Evolutionary conservation across 2,797 vertebrate genomes (phyloP).

Genomic region (Pseudochirops corinnae): DNA sequence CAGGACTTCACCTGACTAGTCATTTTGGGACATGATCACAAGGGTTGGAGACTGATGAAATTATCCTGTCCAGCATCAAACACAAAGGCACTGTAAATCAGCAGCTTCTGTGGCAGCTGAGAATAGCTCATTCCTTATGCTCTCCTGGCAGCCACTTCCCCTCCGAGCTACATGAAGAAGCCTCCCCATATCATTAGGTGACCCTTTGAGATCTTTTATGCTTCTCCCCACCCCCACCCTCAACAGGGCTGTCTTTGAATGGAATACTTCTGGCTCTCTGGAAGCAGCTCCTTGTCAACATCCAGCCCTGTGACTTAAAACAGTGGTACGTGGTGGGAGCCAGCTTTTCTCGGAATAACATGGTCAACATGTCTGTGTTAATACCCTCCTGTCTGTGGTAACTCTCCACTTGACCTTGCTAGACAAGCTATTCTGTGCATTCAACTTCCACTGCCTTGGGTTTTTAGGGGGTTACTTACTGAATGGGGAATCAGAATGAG

Average conservation of each 20-base stretch:
- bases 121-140: slow-evolving; percentile 90
- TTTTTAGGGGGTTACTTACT: slow-evolving; percentile 72
- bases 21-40: slow-evolving; percentile 94
- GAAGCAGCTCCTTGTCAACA: slow-evolving; percentile 64
- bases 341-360: slow-evolving; percentile 63
- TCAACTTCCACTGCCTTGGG: slow-evolving; percentile 72
- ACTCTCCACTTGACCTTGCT: slow-evolving; percentile 85
- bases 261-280: slow-evolving; percentile 74
- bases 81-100: slow-evolving; percentile 96
- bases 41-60: slow-evolving; percentile 92
- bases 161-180: slow-evolving; percentile 85
- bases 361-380: slow-evolving; percentile 77
- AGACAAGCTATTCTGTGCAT: slow-evolving; percentile 62
- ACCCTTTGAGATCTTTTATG: slow-evolving; percentile 81
- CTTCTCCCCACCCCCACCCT: slow-evolving; percentile 69
- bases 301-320: slow-evolving; percentile 76
- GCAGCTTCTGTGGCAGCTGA: slow-evolving; percentile 87
- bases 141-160: slow-evolving; percentile 85
- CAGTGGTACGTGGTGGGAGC: slow-evolving; percentile 68
- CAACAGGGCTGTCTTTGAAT: slow-evolving; percentile 67
- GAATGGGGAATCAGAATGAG: slow-evolving; percentile 70
- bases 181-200: slow-evolving; percentile 90
- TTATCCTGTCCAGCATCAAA: slow-evolving; percentile 97
- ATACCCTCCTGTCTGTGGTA: slow-evolving; percentile 68
- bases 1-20: slow-evolving; percentile 91